Evolutionary conservation across 2,888 invertebrate genomes (phyloP).

Genomic region (Hydriomena furcata): DNA sequence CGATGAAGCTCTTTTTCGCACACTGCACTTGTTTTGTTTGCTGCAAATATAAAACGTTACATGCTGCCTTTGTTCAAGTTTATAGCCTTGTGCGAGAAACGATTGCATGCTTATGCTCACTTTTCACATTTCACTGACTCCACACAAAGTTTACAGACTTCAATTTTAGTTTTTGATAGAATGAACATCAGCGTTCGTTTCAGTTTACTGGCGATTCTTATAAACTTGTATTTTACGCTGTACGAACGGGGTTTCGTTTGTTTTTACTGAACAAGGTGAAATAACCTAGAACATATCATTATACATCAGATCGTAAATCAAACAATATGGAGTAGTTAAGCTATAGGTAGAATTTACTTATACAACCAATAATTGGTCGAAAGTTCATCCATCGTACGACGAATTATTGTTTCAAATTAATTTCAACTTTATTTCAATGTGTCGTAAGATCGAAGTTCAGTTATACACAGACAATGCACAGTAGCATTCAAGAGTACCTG

Average conservation of each 20-base stretch:
- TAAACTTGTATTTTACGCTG: not conserved
- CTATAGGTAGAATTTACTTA: not conserved
- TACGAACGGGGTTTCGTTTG: not conserved
- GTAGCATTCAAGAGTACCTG: too few relatives aligned
- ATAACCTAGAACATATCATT: not conserved
- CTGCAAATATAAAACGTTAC: slow-evolving; percentile 5
- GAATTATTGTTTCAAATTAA: too few relatives aligned
- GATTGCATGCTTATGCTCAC: not conserved
- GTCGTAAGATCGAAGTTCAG: too few relatives aligned
- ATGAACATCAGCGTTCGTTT: slow-evolving; percentile 2
- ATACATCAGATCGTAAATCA: not conserved
- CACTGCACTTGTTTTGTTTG: slow-evolving; percentile 4
- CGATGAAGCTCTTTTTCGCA: slow-evolving; percentile 8
- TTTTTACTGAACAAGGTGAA: slow-evolving; percentile 13
- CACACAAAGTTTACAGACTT: not conserved
- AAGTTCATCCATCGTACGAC: not conserved
- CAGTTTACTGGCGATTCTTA: not conserved
- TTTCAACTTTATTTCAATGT: too few relatives aligned
- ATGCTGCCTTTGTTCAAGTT: not conserved
- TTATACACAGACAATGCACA: not conserved
- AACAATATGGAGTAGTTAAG: not conserved
- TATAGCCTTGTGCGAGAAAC: slow-evolving; percentile 1
- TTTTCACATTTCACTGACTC: slow-evolving; percentile 3
- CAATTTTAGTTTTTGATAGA: not conserved
- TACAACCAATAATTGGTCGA: not conserved